phyloP scores from a whole-genome alignment of 2,797 vertebrate genomes.

The Poecilia wingei region DNA sequence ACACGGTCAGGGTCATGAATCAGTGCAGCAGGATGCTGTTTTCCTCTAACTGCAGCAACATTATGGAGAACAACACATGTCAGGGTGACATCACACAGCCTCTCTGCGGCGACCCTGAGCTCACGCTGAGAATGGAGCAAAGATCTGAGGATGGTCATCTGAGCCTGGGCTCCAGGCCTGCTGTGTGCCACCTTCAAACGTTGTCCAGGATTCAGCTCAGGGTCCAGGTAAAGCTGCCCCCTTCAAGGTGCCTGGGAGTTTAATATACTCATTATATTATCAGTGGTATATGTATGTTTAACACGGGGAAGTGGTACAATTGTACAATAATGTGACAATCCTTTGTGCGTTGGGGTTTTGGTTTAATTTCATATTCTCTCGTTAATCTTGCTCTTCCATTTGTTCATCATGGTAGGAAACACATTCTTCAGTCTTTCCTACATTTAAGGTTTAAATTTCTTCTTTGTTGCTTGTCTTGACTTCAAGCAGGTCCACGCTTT shows the following conservation, averaged over 20 bases:
- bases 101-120: constrained; percentile 1
- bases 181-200: neutral
- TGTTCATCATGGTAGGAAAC: neutral
- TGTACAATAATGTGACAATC: too few relatives aligned
- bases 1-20: neutral
- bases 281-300: too few relatives aligned
- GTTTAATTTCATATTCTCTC: too few relatives aligned
- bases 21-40: neutral
- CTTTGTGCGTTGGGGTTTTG: too few relatives aligned
- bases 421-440: neutral
- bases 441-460: neutral
- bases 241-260: neutral
- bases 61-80: constrained; percentile 17
- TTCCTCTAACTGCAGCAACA: constrained; percentile 11
- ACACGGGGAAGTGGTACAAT: too few relatives aligned
- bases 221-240: neutral
- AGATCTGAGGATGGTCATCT: neutral
- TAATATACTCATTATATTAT: too few relatives aligned
- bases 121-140: neutral
- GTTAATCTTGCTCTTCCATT: neutral
- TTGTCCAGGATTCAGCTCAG: neutral
- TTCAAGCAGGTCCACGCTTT: neutral
- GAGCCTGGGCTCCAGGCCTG: neutral
- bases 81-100: constrained; percentile 3
- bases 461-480: neutral